A percentile compares a stretch with the other conserved stretches of the same genome.
Conservation (phyloP, 2,113 vertebrate genomes). For the Odobenus rosmarus region DNA sequence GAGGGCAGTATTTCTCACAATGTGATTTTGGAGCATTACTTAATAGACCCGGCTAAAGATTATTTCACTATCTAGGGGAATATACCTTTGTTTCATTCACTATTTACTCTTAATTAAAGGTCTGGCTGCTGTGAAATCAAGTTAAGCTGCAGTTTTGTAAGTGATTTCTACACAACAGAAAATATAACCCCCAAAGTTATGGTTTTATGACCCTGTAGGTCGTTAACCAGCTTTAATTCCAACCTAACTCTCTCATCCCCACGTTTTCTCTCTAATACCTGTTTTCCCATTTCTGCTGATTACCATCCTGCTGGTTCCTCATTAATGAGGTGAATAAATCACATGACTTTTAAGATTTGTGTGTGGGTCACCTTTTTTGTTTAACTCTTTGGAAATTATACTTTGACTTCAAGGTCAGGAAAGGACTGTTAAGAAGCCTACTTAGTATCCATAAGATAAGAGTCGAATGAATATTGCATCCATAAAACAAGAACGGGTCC, state of each 20-base stretch:
- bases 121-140: not conserved
- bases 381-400: not conserved
- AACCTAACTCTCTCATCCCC: not conserved
- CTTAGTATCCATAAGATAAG: not conserved
- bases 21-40: not conserved
- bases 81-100: not conserved
- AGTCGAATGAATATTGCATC: not conserved
- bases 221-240: not conserved
- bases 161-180: not conserved
- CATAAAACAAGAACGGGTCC: not conserved
- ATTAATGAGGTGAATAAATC: not conserved
- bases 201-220: not conserved
- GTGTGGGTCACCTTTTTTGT: not conserved
- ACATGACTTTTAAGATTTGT: not conserved
- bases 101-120: constrained; percentile 42
- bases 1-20: not conserved
- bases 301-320: not conserved
- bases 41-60: not conserved
- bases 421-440: not conserved
- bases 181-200: not conserved
- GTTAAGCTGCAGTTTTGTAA: not conserved
- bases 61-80: not conserved
- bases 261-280: not conserved
- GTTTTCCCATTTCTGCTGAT: not conserved
- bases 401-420: not conserved